These are phyloP conservation scores for Phaonia tiefii DNA, from an alignment of 2,888 invertebrate species.

Conservation along the genomic window DNA sequence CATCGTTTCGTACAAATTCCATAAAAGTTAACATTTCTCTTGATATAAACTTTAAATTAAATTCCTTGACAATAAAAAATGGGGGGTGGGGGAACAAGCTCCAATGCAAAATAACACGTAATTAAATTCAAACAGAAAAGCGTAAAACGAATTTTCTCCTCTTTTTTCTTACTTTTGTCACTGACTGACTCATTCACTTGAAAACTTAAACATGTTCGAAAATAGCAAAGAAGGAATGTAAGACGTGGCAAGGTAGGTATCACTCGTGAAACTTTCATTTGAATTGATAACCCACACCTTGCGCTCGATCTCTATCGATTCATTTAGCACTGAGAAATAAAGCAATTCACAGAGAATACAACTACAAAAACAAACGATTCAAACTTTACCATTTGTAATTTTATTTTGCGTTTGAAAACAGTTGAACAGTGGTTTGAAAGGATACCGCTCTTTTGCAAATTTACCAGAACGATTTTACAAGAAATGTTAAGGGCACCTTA, in stretches of 20 bases:
- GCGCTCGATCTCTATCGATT: neutral
- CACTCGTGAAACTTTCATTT: neutral
- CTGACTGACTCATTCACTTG: neutral
- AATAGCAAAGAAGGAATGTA: constrained; percentile 4
- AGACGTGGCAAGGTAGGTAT: neutral
- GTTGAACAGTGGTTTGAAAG: too few species aligned
- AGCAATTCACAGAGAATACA: too few species aligned
- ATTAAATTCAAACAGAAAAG: constrained; percentile 25
- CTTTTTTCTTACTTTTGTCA: neutral
- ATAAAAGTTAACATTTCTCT: neutral
- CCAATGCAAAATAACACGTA: neutral
- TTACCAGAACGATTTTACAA: too few species aligned
- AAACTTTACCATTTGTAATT: too few species aligned
- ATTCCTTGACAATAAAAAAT: neutral
- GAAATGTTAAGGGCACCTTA: too few species aligned
- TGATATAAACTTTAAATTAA: neutral
- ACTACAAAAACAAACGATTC: too few species aligned
- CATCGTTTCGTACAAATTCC: neutral
- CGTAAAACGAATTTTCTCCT: neutral
- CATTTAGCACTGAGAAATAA: neutral
- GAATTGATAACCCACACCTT: neutral
- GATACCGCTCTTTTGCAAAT: too few species aligned
- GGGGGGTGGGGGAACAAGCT: neutral
- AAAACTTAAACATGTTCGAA: neutral
- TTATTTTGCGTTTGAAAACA: too few species aligned